Evolutionary conservation across 2,888 invertebrate species (phyloP).

Genomic region (Tenthredo amoena): DNA sequence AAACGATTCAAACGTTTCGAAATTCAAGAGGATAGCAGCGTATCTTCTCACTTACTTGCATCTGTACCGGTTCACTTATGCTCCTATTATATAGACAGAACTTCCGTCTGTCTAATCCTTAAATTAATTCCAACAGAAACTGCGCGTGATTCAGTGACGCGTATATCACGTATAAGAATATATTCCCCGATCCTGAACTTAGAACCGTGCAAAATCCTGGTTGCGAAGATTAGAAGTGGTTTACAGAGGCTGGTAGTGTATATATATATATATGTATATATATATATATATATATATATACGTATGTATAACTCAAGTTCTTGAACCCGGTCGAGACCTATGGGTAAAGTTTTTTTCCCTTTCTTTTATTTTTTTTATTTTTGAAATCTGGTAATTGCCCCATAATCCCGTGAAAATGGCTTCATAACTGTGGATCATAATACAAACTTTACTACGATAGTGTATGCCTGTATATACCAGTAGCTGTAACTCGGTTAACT

Average conservation of each 20-base stretch:
- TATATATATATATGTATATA: background rate
- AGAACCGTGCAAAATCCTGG: background rate
- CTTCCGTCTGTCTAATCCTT: background rate
- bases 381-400: conserved; percentile 52
- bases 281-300: background rate
- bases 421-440: conserved; percentile 66
- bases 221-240: background rate
- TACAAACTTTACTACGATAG: conserved; percentile 67
- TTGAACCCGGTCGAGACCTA: background rate
- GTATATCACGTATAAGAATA: no score
- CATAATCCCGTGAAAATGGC: conserved; percentile 57
- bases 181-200: background rate
- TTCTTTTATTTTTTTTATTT: background rate
- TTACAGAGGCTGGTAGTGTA: background rate
- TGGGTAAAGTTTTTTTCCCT: background rate
- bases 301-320: background rate
- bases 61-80: background rate
- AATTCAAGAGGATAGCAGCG: conserved; percentile 40
- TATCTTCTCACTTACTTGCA: background rate
- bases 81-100: background rate
- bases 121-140: background rate
- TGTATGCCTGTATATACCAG: background rate
- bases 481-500: conserved; percentile 19
- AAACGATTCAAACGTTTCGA: background rate
- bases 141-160: no score